Evolutionary conservation across 2,888 invertebrate genomes (phyloP), one percentile per base, ranked within the genome.

Genomic region (Lamproptera curius): DNA sequence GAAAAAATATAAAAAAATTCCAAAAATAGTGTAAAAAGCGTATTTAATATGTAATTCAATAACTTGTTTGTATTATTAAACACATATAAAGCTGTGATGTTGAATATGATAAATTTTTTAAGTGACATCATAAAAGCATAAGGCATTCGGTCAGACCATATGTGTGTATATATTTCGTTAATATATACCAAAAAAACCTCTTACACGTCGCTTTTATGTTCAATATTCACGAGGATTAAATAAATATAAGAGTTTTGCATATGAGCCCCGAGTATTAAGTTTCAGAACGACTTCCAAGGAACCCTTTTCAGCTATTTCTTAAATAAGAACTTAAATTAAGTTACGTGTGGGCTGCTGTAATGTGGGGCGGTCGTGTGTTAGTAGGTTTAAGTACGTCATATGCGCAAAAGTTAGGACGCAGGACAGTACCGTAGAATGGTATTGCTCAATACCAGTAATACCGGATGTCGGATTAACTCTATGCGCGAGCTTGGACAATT

Each of bases 361-460:
- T 35, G 35, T 42, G 44, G 36, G 15, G 44, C 41, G 45, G 47
- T 41, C 9, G 47, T 16, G 36, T 20, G 42, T 48, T 45, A 36
- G 23, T 36, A 11, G 43, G 36, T 28, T 43, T 43, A 43, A 43
- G 43, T 43, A 42, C 35, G n/a, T 42, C 26, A 2, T 43, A 26
- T 16, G 36, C 36, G 43, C 43, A 43, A 36, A 42, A 36, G 43
- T 36, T 16, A 9, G 36, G 11, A 36, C 16, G 26, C 28, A 16
- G 42, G 43, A 20, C 26, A 36, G 36, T 13, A 15, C 60, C 64
- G 63, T 59, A 53, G 57, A 62, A 62, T 36, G 44, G 11, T 31
- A 20, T 20, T n/a, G 11, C 11, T 28, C 20, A n/a, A n/a, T 38
- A 31, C 16, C n/a, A n/a, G n/a, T 44, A 44, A 38, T 38, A 33